Percentiles rank a stretch among this genome's conserved stretches.
Evolutionary conservation across 2,888 invertebrate species (phyloP).

Genomic region (Lasius platythorax): DNA sequence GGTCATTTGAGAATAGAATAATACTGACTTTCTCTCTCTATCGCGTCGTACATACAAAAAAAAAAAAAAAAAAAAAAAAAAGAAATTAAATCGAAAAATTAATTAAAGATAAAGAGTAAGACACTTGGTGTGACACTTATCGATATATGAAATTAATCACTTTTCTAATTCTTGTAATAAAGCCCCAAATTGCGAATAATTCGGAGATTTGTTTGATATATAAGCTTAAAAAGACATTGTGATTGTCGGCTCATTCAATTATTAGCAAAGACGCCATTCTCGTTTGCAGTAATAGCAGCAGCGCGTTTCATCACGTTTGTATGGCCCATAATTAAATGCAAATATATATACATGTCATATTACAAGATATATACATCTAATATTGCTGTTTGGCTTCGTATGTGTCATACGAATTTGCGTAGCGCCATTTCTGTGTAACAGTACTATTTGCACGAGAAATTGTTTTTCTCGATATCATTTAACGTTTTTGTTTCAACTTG

Average conservation of each 20-base stretch:
- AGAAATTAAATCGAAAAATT: conserved; percentile 10
- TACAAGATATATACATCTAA: conserved; percentile 84
- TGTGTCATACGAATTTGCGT: conserved; percentile 76
- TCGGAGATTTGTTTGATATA: not conserved
- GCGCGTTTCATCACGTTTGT: conserved; percentile 62
- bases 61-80: not conserved
- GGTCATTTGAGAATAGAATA: conserved; percentile 13
- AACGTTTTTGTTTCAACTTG: conserved; percentile 6
- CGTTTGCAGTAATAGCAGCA: conserved; percentile 9
- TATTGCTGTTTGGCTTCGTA: conserved; percentile 84
- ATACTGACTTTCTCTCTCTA: not conserved
- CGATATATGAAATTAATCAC: not conserved
- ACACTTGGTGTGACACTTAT: conserved; percentile 2
- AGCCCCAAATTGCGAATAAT: conserved; percentile 20
- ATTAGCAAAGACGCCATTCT: conserved; percentile 46
- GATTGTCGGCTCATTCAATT: conserved; percentile 35
- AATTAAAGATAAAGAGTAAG: conserved; percentile 13
- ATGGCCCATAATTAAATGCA: conserved; percentile 60
- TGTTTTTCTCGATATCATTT: not conserved
- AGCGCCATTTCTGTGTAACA: conserved; percentile 68
- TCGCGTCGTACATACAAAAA: not conserved
- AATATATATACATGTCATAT: conserved; percentile 74
- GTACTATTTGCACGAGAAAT: conserved; percentile 36
- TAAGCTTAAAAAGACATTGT: conserved; percentile 25
- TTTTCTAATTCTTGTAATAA: not conserved